Conservation (phyloP, 2,113 vertebrate species). For the Tamias sibiricus region DNA sequence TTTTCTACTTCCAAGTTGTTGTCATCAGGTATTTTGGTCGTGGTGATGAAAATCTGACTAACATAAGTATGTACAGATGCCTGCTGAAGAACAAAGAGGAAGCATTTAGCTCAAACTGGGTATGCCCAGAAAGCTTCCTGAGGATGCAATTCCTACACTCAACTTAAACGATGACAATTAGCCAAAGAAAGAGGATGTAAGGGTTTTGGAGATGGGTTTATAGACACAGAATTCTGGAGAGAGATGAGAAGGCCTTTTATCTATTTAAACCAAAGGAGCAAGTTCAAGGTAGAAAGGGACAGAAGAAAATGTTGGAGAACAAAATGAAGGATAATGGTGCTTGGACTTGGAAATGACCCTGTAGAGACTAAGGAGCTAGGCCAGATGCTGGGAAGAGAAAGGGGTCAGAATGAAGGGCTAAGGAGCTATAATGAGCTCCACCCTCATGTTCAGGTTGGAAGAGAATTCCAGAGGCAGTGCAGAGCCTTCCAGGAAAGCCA, state of each 20-base stretch:
- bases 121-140: background rate
- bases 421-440: background rate
- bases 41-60: no score
- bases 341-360: background rate
- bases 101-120: background rate
- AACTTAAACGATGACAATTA: background rate
- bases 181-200: background rate
- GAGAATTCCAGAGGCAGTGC: background rate
- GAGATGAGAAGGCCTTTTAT: background rate
- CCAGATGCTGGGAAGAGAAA: background rate
- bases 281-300: background rate
- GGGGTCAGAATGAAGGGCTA: fast-evolving
- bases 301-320: background rate
- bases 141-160: background rate
- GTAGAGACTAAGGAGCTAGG: background rate
- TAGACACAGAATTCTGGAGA: background rate
- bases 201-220: background rate
- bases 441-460: background rate
- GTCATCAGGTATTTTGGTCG: no score
- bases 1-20: no score
- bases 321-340: background rate
- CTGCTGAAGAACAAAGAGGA: background rate
- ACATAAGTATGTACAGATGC: background rate
- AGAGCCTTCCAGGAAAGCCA: background rate
- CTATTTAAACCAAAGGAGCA: background rate